A percentile compares a stretch with the other conserved stretches of the same genome.
Evolutionary conservation across 1,140 invertebrate species (phyloP).

Genomic region (Halesus radiatus): DNA sequence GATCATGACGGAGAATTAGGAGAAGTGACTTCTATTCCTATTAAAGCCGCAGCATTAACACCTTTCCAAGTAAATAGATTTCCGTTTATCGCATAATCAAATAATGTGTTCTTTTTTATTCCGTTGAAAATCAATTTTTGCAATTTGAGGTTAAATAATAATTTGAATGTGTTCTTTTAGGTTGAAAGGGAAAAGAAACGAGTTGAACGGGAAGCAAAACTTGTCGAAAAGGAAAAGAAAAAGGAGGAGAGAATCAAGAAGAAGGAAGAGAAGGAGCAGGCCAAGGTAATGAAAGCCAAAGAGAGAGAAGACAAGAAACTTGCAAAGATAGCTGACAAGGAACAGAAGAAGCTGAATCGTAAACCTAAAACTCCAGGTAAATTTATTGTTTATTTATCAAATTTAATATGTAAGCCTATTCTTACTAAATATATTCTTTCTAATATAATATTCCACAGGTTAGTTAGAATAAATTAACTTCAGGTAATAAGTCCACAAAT

Average conservation of each 20-base stretch:
- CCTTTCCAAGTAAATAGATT: constrained; percentile 37
- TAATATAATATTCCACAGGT: too few species aligned
- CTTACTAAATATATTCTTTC: too few species aligned
- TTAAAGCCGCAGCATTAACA: constrained; percentile 16
- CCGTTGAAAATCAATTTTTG: not conserved
- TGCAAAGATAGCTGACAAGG: constrained; percentile 63
- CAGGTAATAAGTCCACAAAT: too few species aligned
- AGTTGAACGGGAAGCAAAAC: constrained; percentile 66
- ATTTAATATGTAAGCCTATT: too few species aligned
- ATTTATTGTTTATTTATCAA: too few species aligned
- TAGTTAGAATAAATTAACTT: too few species aligned
- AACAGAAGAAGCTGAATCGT: constrained; percentile 63
- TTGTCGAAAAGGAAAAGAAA: constrained; percentile 74
- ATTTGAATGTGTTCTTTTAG: constrained; percentile 52
- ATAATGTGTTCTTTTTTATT: not conserved
- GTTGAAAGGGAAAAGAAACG: constrained; percentile 66
- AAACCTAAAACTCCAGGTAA: constrained; percentile 49
- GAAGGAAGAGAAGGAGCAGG: constrained; percentile 73
- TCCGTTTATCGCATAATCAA: not conserved
- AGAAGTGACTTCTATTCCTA: constrained; percentile 34
- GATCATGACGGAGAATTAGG: constrained; percentile 43
- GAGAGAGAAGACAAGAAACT: constrained; percentile 67
- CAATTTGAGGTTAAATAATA: not conserved
- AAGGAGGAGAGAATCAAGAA: constrained; percentile 73
- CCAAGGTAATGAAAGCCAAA: constrained; percentile 70